phyloP scores from a whole-genome alignment of 2,888 invertebrate genomes.

The Hirtodrosophila alboralis region DNA sequence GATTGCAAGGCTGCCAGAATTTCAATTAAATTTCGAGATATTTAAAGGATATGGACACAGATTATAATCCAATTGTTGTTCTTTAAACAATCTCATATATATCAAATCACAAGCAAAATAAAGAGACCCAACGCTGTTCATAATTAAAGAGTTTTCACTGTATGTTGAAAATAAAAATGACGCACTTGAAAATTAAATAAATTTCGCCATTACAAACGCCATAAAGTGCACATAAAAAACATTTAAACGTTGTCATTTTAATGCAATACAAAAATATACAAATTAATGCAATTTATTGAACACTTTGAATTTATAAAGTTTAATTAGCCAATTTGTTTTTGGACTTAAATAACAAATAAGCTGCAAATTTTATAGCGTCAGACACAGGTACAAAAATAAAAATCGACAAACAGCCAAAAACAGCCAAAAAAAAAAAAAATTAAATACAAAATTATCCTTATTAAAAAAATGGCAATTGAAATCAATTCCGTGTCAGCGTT shows the following conservation, averaged over 20 bases:
- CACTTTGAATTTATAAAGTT: constrained; percentile 25
- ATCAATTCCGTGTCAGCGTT: constrained; percentile 39
- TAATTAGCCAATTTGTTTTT: constrained; percentile 50
- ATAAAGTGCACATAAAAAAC: constrained; percentile 16
- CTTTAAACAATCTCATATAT: too few relatives aligned
- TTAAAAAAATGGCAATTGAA: constrained; percentile 55
- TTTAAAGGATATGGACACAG: too few relatives aligned
- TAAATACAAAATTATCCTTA: constrained; percentile 46
- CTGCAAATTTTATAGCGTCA: constrained; percentile 46
- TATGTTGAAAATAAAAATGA: constrained; percentile 22
- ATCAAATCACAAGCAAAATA: too few relatives aligned
- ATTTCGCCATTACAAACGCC: constrained; percentile 14
- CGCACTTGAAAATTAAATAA: constrained; percentile 28
- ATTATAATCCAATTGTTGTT: too few relatives aligned
- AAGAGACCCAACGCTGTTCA: too few relatives aligned
- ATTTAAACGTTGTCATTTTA: constrained; percentile 19
- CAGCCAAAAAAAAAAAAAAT: too few relatives aligned
- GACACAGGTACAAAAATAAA: constrained; percentile 41
- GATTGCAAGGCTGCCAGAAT: too few relatives aligned
- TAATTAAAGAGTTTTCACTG: too few relatives aligned
- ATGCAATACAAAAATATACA: constrained; percentile 20
- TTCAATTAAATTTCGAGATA: too few relatives aligned
- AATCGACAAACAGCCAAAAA: constrained; percentile 5
- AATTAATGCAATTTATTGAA: constrained; percentile 54
- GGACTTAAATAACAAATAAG: constrained; percentile 38